Evolutionary conservation across 2,113 vertebrate genomes (phyloP).

Genomic region (Marcusenius ussheri): DNA sequence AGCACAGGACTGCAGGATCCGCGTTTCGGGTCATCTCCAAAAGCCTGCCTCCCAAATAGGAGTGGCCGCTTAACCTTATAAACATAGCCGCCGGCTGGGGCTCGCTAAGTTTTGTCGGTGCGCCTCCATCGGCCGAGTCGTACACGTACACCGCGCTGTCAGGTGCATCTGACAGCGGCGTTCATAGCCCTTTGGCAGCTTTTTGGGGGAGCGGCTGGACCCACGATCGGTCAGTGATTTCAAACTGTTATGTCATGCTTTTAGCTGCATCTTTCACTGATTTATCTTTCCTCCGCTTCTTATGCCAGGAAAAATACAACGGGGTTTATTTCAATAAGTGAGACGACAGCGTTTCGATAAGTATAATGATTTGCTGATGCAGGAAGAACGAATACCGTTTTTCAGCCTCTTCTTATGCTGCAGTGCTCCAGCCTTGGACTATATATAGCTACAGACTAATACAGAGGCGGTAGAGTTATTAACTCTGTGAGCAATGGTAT

Average conservation of each 20-base stretch:
- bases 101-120: neutral
- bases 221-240: neutral
- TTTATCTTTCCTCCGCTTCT: neutral
- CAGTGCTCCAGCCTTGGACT: neutral
- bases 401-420: neutral
- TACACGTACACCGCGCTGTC: neutral
- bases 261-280: neutral
- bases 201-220: neutral
- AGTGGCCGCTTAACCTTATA: conserved; percentile 18
- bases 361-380: neutral
- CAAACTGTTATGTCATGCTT: conserved; percentile 3
- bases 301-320: neutral
- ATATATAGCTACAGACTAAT: neutral
- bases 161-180: neutral
- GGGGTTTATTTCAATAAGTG: neutral
- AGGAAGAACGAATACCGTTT: neutral
- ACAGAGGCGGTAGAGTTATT: neutral
- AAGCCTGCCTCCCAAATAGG: conserved; percentile 25
- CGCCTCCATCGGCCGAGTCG: neutral
- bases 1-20: conserved; percentile 4
- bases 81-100: neutral
- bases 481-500: neutral
- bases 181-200: neutral
- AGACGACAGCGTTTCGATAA: neutral
- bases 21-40: conserved; percentile 11